A percentile compares a stretch with the other conserved stretches of the same genome.
phyloP scores from a whole-genome alignment of 2,113 vertebrate genomes.

The Daubentonia madagascariensis region DNA sequence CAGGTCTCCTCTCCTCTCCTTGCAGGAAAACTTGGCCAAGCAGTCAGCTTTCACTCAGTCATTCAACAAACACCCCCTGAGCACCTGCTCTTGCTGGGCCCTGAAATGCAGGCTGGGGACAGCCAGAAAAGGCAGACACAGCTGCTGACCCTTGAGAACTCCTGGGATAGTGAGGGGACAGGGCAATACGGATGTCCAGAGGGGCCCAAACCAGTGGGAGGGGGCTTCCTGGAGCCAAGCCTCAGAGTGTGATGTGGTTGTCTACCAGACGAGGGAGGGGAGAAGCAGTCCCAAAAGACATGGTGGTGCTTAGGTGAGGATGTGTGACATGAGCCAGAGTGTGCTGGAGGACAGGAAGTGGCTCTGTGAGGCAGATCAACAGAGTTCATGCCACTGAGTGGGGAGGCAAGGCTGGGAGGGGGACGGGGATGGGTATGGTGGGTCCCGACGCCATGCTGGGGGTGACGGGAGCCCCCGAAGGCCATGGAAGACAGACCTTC shows the following conservation, averaged over 20 bases:
- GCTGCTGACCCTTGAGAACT: neutral
- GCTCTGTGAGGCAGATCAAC: neutral
- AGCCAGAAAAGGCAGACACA: neutral
- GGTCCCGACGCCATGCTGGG: neutral
- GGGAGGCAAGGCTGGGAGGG: neutral
- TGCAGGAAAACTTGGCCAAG: neutral
- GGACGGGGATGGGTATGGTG: fast-evolving
- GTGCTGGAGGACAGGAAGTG: neutral
- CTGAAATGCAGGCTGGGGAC: neutral
- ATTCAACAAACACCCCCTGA: neutral
- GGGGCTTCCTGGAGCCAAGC: neutral
- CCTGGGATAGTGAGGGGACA: neutral
- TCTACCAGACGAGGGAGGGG: neutral
- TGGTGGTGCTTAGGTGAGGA: neutral
- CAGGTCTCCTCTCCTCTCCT: neutral
- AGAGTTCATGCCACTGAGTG: neutral
- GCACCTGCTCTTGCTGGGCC: neutral
- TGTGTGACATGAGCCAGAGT: neutral
- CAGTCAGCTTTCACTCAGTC: neutral
- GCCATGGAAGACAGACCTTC: neutral
- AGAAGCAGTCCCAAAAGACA: neutral
- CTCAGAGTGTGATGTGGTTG: neutral
- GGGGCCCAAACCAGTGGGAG: too few species aligned
- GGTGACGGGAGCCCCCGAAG: fast-evolving
- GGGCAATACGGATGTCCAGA: neutral